phyloP scores from a whole-genome alignment of 2,113 vertebrate genomes.

The Megaleporinus macrocephalus region DNA sequence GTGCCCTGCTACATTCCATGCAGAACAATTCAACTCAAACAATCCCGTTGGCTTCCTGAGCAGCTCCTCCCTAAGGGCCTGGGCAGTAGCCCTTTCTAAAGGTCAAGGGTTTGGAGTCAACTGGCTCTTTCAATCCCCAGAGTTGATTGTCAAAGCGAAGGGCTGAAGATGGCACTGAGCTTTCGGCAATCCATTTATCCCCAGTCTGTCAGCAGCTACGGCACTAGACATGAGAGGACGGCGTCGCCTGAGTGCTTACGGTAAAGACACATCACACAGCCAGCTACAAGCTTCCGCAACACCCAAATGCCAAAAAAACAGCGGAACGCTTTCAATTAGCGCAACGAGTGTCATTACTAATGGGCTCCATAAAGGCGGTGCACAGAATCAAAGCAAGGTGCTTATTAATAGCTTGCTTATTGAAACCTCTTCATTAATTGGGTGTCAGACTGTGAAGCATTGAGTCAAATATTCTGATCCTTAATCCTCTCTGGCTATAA shows the following conservation, averaged over 20 bases:
- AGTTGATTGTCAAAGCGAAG: constrained; percentile 31
- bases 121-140: constrained; percentile 9
- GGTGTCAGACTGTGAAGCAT: constrained; percentile 4
- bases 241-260: not conserved
- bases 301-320: not conserved
- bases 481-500: not conserved
- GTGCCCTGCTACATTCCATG: not conserved
- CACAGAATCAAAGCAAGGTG: not conserved
- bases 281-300: not conserved
- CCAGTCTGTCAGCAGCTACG: not conserved
- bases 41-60: not conserved
- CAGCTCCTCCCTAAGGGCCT: not conserved
- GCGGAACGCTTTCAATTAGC: not conserved
- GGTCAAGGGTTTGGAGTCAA: constrained; percentile 32
- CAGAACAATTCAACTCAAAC: not conserved
- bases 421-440: constrained; percentile 11
- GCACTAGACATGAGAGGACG: not conserved
- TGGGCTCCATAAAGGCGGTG: not conserved
- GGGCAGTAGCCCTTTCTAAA: constrained; percentile 21
- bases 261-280: not conserved
- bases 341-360: not conserved
- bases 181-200: constrained; percentile 5
- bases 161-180: not conserved
- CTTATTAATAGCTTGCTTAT: constrained; percentile 5
- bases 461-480: not conserved